These are phyloP conservation scores for Istiophorus platypterus DNA, from an alignment of 2,113 vertebrate species.

Conservation along the genomic window DNA sequence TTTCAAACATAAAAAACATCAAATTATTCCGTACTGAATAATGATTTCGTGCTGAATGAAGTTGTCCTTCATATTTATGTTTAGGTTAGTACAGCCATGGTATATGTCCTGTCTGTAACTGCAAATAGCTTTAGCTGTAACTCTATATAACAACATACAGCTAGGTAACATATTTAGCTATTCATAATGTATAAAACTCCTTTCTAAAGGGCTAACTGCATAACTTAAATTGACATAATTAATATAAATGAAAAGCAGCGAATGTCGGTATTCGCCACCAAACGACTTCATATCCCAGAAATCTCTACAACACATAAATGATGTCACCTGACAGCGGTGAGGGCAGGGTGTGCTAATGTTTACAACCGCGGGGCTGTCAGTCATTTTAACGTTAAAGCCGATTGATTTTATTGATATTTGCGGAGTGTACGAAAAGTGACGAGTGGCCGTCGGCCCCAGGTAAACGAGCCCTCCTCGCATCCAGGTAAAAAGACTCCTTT, in stretches of 20 bases:
- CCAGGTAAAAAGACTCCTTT: slow-evolving; percentile 54
- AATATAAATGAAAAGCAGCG: neutral
- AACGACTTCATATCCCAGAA: slow-evolving; percentile 71
- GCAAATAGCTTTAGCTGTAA: too few species aligned
- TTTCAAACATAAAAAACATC: too few species aligned
- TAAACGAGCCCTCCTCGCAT: slow-evolving; percentile 19
- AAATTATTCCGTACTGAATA: too few species aligned
- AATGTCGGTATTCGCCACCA: neutral
- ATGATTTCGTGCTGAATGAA: too few species aligned
- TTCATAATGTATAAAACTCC: too few species aligned
- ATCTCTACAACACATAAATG: slow-evolving; percentile 32
- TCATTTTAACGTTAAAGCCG: slow-evolving; percentile 27
- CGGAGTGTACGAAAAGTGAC: neutral
- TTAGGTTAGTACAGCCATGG: too few species aligned
- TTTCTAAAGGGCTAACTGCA: too few species aligned
- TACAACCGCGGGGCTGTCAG: slow-evolving; percentile 64
- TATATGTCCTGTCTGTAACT: too few species aligned
- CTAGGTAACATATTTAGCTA: too few species aligned
- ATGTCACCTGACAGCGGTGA: slow-evolving; percentile 72
- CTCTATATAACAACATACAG: too few species aligned
- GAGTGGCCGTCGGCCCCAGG: too few species aligned
- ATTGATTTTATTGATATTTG: slow-evolving; percentile 23
- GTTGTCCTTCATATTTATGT: too few species aligned
- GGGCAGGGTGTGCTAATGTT: slow-evolving; percentile 74
- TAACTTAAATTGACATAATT: neutral